Conservation (phyloP, 2,113 vertebrate genomes). For the Tychaedon coryphoeus region DNA sequence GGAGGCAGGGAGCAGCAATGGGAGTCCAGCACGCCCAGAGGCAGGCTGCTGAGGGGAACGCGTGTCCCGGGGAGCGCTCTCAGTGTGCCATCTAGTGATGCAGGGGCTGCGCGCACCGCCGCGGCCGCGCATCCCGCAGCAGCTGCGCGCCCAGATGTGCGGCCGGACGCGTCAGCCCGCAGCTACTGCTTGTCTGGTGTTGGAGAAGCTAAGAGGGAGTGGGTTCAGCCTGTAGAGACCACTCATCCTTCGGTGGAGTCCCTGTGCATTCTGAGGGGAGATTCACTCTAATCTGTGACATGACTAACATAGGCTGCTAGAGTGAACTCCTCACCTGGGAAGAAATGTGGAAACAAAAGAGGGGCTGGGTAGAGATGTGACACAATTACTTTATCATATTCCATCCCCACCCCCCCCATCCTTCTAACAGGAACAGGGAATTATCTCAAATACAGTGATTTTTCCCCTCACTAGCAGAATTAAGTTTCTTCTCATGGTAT, state of each 20-base stretch:
- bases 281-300: rapidly evolving
- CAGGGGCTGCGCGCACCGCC: background rate
- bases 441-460: background rate
- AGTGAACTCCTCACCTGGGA: background rate
- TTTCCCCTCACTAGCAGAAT: background rate
- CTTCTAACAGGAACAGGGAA: background rate
- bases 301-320: too few species aligned
- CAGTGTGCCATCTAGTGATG: too few species aligned
- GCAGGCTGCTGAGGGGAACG: rapidly evolving
- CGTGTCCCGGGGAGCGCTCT: background rate
- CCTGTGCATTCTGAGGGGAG: background rate
- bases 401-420: too few species aligned
- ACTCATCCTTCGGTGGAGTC: background rate
- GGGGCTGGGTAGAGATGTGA: rapidly evolving
- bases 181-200: rapidly evolving
- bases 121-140: too few species aligned
- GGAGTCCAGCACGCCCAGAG: rapidly evolving
- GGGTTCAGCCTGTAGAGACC: background rate
- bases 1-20: background rate
- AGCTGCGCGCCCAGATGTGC: too few species aligned
- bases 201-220: background rate
- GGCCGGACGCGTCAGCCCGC: rapidly evolving
- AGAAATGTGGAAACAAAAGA: background rate
- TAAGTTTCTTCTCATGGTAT: background rate
- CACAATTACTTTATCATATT: background rate